Base-by-base conservation (phyloP, 2,797 vertebrate species). In the Oreonectes daqikongensis region DNA sequence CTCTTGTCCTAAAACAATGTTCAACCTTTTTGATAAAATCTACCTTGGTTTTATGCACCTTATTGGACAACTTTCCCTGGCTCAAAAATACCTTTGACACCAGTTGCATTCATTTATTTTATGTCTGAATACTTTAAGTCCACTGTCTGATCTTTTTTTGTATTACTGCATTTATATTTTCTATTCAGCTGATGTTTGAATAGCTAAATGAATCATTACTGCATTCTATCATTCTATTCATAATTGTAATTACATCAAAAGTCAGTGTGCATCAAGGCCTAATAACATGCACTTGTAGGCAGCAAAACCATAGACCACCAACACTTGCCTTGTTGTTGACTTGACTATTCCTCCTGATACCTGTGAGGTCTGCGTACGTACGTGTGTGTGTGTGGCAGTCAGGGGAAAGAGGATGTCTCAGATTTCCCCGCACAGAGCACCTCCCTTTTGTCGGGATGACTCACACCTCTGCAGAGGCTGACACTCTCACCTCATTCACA, bases 401-500 rank as follows among this genome's bases (percentile, higher is more conserved):
- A 18, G 68, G 61, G 71, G 76, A 57, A 40, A 71, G 53, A 79
- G 79, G 80, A 78, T 7, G 73, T 82, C 73, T 84, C 79, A 74
- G 57, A 82, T 85, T 84, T 81, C 82, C 74, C 72, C 28, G 61
- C 44, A 35, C 83, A 64, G 22, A 69, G 77, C 77, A 75, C 80
- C 72, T 79, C 83, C 83, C 79, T 78, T 60, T 40, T 70, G 63
- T 69, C 75, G 48, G 81, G 84, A 89, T 91, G 91, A 94, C 85
- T 93, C 90, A 91, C 88, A 84, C 83, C 74, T 79, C 71, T 86
- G 88, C 78, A 85, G 85, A 85, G 87, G 89, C 90, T 90, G 90
- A 91, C 90, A 92, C 89, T 89, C 84, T 84, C 90, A 92, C 88
- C 90, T 92, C 90, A 91, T 93, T 92, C 88, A 87, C 89, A 90